phyloP scores from a whole-genome alignment of 2,113 vertebrate genomes.

The Eudorcas thomsonii region DNA sequence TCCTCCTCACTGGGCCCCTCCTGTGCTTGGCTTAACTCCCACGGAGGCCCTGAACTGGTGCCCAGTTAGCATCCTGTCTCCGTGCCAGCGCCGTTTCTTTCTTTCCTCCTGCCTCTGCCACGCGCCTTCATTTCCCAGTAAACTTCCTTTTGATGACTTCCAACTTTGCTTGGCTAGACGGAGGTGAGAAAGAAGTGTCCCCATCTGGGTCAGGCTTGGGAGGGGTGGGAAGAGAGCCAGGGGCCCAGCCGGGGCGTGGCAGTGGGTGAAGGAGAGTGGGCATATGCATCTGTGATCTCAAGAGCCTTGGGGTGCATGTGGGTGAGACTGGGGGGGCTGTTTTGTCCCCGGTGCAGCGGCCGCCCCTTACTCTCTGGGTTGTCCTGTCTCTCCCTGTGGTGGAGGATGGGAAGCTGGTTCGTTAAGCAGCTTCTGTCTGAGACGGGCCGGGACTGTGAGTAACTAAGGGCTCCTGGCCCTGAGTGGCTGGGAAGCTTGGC shows the following conservation, averaged over 20 bases:
- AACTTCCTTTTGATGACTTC: slow-evolving; percentile 29
- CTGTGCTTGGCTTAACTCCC: background rate
- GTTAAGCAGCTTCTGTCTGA: background rate
- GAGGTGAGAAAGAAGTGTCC: background rate
- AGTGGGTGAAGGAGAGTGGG: background rate
- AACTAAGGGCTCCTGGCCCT: background rate
- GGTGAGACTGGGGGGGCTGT: background rate
- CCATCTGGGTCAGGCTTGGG: background rate
- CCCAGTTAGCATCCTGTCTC: background rate
- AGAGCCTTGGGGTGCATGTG: background rate
- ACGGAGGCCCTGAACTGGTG: background rate
- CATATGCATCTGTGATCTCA: background rate
- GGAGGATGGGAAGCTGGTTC: background rate
- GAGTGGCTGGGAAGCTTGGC: background rate
- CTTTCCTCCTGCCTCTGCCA: background rate
- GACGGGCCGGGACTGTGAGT: background rate
- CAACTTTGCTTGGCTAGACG: background rate
- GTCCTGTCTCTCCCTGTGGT: too few relatives aligned
- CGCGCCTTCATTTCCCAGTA: background rate
- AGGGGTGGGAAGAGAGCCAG: background rate
- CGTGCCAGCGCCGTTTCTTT: background rate
- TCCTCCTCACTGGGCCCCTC: background rate
- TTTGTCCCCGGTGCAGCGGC: fast-evolving
- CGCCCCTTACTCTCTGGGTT: background rate
- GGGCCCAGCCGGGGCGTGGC: background rate